Base-by-base conservation (phyloP, 2,797 vertebrate genomes). In the Cottoperca gobio region DNA sequence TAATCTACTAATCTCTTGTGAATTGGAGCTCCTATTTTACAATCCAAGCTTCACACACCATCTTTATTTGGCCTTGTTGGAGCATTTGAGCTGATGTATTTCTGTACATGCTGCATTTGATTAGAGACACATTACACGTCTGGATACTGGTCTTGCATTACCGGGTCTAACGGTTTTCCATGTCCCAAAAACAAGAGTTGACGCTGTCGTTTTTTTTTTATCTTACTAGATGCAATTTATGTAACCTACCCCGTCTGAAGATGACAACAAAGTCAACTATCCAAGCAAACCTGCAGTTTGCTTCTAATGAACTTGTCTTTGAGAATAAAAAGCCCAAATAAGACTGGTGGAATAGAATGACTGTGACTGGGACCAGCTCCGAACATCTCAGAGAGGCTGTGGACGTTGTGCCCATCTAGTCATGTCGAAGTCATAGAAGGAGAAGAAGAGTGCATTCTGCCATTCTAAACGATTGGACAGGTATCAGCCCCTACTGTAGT, bases 191-290 rank as follows among this genome's bases (percentile, higher is more conserved):
- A 24, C 9, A 35, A 23, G 0, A 50, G 1, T 43, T 68, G 39
- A 76, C 52, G 0, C 14, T n/a, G 13, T 54, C 62, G 2, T 24
- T 55, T 39, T 17, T 17, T 49, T 67, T 59, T 70, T 19, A 11
- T 81, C 8, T 81, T 76, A 82, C 23, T 94, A 99, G 97, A 98
- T 99, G 95, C 97, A 99, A 91, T 99, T 99, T 90, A 99, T 99
- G 97, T 99, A 96, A 96, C 89, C 80, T 8, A 33, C 86, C 58
- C 14, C 85, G 81, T 94, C 88, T 93, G 90, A 94, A 92, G 93
- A 96, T 66, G 88, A 90, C 58, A 13, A 67, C 57, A 70, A 79
- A 73, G 60, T 91, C 90, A 91, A 87, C 88, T 91, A 91, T 95
- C 94, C 88, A 90, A 94, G 95, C 93, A 94, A 92, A 94, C 81